Conservation (phyloP, 1,140 invertebrate genomes). For the Zophobas atratus region DNA sequence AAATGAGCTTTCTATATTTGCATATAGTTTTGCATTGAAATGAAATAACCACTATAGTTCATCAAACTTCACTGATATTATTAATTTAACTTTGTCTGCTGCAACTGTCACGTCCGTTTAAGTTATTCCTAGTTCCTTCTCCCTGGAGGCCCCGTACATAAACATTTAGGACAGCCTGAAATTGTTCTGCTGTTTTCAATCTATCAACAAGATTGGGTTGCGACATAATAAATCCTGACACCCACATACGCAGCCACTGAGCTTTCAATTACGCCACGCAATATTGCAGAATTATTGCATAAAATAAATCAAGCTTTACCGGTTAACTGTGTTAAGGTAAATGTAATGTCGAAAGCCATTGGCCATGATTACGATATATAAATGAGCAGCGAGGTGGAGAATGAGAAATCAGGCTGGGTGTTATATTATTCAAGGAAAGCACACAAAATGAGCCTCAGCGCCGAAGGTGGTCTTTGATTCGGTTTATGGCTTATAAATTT, state of each 20-base stretch:
- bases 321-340: neutral
- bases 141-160: neutral
- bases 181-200: neutral
- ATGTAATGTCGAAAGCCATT: constrained; percentile 19
- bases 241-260: constrained; percentile 13
- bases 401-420: constrained; percentile 3
- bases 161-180: neutral
- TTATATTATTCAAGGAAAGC: constrained; percentile 15
- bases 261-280: constrained; percentile 6
- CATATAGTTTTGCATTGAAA: too few relatives aligned
- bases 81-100: too few relatives aligned
- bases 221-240: constrained; percentile 21
- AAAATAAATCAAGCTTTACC: constrained; percentile 27
- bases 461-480: too few relatives aligned
- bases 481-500: too few relatives aligned
- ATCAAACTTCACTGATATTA: too few relatives aligned
- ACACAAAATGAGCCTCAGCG: neutral
- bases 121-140: too few relatives aligned
- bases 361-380: constrained; percentile 21
- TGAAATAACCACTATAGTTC: too few relatives aligned
- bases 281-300: constrained; percentile 6
- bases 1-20: too few relatives aligned
- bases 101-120: too few relatives aligned
- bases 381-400: constrained; percentile 24
- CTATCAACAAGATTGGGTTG: constrained; percentile 25